A percentile compares a stretch with the other conserved stretches of the same genome.
These are phyloP conservation scores for Iselma pallidipennis DNA, from an alignment of 2,888 invertebrate genomes.

Conservation along the genomic window DNA sequence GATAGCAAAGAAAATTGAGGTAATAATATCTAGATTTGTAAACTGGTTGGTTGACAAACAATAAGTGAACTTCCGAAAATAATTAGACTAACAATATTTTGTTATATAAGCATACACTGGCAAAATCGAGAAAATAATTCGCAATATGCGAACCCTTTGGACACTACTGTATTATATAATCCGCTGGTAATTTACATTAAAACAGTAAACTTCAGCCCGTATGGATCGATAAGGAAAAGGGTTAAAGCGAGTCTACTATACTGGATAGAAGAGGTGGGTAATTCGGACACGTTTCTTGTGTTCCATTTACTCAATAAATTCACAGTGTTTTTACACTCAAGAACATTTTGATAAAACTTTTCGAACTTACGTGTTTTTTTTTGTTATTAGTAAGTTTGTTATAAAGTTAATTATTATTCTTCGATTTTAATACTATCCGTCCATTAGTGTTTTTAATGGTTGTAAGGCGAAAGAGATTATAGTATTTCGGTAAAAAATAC, in stretches of 20 bases:
- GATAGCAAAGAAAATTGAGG: no score
- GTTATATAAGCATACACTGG: not conserved
- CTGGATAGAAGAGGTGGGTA: not conserved
- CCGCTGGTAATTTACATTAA: conserved; percentile 20
- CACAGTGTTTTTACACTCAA: no score
- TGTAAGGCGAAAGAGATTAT: no score
- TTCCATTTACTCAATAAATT: not conserved
- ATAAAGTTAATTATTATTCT: no score
- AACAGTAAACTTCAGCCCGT: conserved; percentile 15
- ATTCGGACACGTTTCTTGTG: conserved; percentile 12
- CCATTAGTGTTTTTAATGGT: no score
- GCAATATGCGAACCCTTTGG: not conserved
- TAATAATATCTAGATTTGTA: no score
- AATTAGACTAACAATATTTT: no score
- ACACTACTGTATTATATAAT: conserved; percentile 7
- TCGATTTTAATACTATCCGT: no score
- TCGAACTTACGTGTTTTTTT: not conserved
- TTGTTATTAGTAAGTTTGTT: not conserved
- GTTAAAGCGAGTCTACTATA: conserved; percentile 42
- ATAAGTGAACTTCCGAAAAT: not conserved
- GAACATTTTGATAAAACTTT: conserved; percentile 25
- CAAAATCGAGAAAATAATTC: not conserved
- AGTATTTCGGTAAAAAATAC: no score
- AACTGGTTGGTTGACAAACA: no score
- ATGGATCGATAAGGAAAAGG: conserved; percentile 28